Evolutionary conservation across 2,797 vertebrate genomes (phyloP).

Genomic region (Acanthornis magna): DNA sequence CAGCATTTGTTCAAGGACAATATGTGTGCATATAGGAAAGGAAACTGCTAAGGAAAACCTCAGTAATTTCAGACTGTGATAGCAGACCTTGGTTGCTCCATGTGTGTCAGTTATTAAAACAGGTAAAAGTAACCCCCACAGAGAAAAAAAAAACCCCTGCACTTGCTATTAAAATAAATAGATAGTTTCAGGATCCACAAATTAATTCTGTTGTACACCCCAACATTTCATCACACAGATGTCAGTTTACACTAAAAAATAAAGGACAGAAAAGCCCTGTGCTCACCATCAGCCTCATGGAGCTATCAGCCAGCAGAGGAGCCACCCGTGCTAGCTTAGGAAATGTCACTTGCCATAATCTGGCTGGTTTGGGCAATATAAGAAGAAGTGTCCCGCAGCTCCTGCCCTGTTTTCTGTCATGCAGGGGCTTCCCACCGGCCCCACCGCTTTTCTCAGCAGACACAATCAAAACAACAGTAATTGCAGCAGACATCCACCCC

Average conservation of each 20-base stretch:
- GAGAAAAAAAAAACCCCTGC: neutral
- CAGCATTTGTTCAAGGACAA: neutral
- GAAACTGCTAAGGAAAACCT: neutral
- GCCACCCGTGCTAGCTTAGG: neutral
- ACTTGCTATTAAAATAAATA: neutral
- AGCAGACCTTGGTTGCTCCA: neutral
- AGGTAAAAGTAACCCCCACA: neutral
- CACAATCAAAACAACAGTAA: slow-evolving; percentile 51
- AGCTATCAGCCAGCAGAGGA: neutral
- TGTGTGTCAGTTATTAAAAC: neutral
- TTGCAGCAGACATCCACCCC: slow-evolving; percentile 5
- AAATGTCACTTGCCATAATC: neutral
- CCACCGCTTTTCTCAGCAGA: neutral
- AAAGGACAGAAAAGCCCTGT: neutral
- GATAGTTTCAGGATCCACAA: neutral
- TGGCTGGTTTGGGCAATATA: neutral
- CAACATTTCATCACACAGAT: neutral
- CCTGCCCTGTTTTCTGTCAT: neutral
- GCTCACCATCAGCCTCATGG: neutral
- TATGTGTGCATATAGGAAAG: neutral
- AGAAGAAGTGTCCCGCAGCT: neutral
- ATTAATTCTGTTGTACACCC: neutral
- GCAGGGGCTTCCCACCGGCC: neutral
- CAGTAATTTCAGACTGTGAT: neutral
- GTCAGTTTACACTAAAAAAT: neutral